Base-by-base conservation (phyloP, 2,113 vertebrate genomes). In the Sarotherodon lohbergeri region DNA sequence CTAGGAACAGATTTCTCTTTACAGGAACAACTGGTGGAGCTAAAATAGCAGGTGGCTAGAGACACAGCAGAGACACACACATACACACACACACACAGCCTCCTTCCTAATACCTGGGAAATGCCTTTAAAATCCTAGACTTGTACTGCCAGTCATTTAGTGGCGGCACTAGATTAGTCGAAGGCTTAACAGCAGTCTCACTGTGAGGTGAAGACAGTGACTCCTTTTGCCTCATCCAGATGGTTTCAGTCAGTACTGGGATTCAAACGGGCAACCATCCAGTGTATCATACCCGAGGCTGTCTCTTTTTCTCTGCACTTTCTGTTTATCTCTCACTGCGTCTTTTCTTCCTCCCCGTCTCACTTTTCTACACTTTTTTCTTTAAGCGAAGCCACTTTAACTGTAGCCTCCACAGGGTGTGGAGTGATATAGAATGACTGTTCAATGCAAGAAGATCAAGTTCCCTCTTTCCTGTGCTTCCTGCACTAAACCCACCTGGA, bases 141-240 rank as follows among this genome's bases (percentile, higher is more conserved):
- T 86, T 80, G 84, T 88, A 83, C 86, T 91, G 89, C 79, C 91
- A 88, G 83, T 91, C 88, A 88, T 90, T 90, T 79, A 71, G 57
- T 86, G 81, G 79, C 81, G 80, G 85, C 41, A 78, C 46, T 86
- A 80, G 86, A 92, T 89, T 79, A 91, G 81, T 24, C 36, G 76
- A 91, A 80, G 83, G 68, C 86, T 90, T 85, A 52, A 76, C 63
- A 91, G 85, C 17, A n/a, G 86, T 46, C 50, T 92, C 78, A 81
- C 52, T 66, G 84, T 66, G 34, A 54, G 76, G 73, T 52, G 73
- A 82, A 80, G 84, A 86, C 61, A 83, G 82, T 80, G 32, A 68
- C 80, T 87, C 17, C 27, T 46, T 84, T 66, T 48, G 12, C 29
- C 50, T 82, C 41, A 56, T 83, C 14, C 32, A 61, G 59, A 66